A percentile compares a stretch with the other conserved stretches of the same genome.
phyloP scores from a whole-genome alignment of 1,140 invertebrate genomes.

The Musca domestica region DNA sequence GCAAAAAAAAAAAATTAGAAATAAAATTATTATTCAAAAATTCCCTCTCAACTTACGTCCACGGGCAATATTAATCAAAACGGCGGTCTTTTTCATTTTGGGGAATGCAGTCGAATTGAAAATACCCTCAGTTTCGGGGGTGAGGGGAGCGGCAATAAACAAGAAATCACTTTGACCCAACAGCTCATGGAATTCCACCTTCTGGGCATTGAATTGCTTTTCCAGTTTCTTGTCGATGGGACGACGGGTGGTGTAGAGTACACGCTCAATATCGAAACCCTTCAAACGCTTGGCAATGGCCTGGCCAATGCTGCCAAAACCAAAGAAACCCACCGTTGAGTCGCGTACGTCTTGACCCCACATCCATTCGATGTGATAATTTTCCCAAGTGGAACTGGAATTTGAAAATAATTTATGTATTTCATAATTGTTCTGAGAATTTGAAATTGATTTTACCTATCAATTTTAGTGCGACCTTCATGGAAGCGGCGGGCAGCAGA shows the following conservation, averaged over 20 bases:
- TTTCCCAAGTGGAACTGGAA: conserved; percentile 71
- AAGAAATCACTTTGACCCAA: conserved; percentile 77
- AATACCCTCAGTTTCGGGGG: conserved; percentile 71
- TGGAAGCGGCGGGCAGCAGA: conserved; percentile 67
- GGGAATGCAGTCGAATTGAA: conserved; percentile 74
- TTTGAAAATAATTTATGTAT: neutral
- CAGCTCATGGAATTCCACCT: conserved; percentile 70
- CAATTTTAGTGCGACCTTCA: conserved; percentile 63
- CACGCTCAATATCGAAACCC: conserved; percentile 68
- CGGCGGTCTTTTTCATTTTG: conserved; percentile 79
- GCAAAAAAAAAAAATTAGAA: no score
- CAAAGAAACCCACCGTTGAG: conserved; percentile 84
- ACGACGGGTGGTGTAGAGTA: conserved; percentile 72
- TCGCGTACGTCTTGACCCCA: conserved; percentile 77
- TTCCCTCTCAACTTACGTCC: conserved; percentile 71
- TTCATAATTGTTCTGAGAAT: no score
- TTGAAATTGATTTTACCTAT: no score
- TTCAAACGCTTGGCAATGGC: conserved; percentile 69
- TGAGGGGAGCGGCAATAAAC: conserved; percentile 67
- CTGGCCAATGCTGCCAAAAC: conserved; percentile 81
- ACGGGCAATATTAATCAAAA: conserved; percentile 81
- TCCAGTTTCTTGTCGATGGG: conserved; percentile 62
- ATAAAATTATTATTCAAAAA: no score
- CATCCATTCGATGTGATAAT: conserved; percentile 86
- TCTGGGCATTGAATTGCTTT: conserved; percentile 68